Conservation (phyloP, 2,797 vertebrate species). For the Syngnathus acus region DNA sequence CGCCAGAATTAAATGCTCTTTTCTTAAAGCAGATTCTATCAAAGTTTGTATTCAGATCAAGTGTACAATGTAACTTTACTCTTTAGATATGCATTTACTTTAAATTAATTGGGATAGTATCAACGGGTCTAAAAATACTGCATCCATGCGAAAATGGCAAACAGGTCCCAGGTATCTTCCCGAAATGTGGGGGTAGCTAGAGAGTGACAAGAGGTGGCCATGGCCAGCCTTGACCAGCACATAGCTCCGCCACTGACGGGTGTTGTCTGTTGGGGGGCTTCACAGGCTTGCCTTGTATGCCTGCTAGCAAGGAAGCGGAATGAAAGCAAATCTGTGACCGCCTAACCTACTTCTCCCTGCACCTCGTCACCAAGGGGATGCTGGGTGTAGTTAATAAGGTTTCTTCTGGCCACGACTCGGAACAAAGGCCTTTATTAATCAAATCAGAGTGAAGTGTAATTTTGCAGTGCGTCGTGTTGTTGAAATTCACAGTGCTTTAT, state of each 20-base stretch:
- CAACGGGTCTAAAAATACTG: too few species aligned
- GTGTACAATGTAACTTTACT: too few species aligned
- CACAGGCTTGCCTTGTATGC: slow-evolving; percentile 34
- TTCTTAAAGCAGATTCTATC: too few species aligned
- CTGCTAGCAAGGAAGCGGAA: slow-evolving; percentile 42
- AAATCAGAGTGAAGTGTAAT: background rate
- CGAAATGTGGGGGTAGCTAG: too few species aligned
- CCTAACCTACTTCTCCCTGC: slow-evolving; percentile 69
- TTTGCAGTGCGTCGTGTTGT: background rate
- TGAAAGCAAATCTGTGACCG: slow-evolving; percentile 64
- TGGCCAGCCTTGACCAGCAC: too few species aligned
- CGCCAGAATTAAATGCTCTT: too few species aligned
- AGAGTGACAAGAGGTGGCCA: background rate
- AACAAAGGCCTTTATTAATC: background rate
- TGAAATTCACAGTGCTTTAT: background rate
- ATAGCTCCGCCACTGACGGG: too few species aligned
- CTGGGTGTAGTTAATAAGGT: background rate
- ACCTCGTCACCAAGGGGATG: slow-evolving; percentile 16
- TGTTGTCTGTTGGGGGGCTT: slow-evolving; percentile 6
- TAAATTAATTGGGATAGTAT: too few species aligned
- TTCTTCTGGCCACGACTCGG: background rate
- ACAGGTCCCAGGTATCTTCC: too few species aligned
- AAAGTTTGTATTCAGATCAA: too few species aligned
- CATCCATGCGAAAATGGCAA: too few species aligned
- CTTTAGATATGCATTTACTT: too few species aligned